phyloP scores from a whole-genome alignment of 2,113 vertebrate species.

The Dryoscopus gambensis region DNA sequence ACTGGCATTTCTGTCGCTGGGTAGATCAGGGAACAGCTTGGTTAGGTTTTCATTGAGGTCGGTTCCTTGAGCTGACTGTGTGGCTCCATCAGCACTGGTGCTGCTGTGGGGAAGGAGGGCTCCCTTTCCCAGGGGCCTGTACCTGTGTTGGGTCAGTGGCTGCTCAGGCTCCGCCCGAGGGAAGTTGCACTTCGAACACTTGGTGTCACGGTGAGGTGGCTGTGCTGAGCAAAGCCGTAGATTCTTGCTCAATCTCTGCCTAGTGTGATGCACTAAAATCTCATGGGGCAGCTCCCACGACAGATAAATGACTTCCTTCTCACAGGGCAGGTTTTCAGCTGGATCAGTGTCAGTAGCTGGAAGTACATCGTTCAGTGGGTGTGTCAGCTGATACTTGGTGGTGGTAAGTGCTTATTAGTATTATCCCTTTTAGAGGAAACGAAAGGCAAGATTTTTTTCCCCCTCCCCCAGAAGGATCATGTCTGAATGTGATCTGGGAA shows the following conservation, averaged over 20 bases:
- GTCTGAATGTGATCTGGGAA: not conserved
- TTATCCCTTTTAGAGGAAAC: not conserved
- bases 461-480: not conserved
- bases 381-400: not conserved
- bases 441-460: not conserved
- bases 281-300: not conserved
- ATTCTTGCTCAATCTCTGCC: not conserved
- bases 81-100: not conserved
- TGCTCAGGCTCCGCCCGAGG: accelerated
- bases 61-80: not conserved
- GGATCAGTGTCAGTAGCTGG: not conserved
- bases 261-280: accelerated
- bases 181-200: accelerated
- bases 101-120: not conserved
- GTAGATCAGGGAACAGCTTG: not conserved
- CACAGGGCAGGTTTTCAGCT: not conserved
- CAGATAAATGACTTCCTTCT: not conserved
- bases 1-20: not conserved
- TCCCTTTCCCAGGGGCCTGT: not conserved
- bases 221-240: not conserved
- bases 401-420: not conserved
- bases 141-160: accelerated
- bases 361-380: not conserved
- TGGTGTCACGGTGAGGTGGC: accelerated
- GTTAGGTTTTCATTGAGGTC: accelerated